These are phyloP conservation scores for Hydrochoerus hydrochaeris DNA, from an alignment of 2,113 vertebrate species.

Conservation along the genomic window DNA sequence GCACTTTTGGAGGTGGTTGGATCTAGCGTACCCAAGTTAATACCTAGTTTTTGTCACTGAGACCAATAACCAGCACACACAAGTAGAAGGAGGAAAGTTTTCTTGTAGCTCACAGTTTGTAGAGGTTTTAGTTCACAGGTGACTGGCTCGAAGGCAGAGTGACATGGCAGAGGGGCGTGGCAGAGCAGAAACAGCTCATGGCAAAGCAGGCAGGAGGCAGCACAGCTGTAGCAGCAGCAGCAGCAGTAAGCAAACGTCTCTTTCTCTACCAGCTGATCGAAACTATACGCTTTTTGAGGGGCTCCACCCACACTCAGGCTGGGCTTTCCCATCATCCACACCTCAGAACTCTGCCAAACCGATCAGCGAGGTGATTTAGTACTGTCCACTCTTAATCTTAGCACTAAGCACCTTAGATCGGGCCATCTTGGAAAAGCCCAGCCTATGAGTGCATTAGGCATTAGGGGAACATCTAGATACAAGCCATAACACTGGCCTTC, in stretches of 20 bases:
- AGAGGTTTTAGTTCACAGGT: background rate
- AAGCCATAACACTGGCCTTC: background rate
- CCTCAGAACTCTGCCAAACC: background rate
- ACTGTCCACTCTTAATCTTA: too few relatives aligned
- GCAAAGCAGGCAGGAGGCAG: background rate
- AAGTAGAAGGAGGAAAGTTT: background rate
- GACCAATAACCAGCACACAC: background rate
- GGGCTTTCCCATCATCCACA: background rate
- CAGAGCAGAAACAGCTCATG: background rate
- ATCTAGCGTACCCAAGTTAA: background rate
- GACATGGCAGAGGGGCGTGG: background rate
- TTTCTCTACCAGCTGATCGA: background rate
- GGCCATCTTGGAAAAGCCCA: background rate
- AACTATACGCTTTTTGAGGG: background rate
- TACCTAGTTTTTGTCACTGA: background rate
- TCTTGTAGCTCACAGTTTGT: background rate
- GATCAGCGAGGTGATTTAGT: background rate
- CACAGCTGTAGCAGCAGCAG: background rate
- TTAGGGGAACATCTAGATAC: background rate
- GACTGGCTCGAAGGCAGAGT: background rate
- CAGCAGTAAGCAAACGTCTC: background rate
- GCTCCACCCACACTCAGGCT: background rate
- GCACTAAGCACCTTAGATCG: background rate
- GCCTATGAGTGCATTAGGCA: background rate
- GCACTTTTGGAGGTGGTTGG: background rate